Evolutionary conservation across 2,797 vertebrate species (phyloP).

Genomic region (Sebastes matsubarae): DNA sequence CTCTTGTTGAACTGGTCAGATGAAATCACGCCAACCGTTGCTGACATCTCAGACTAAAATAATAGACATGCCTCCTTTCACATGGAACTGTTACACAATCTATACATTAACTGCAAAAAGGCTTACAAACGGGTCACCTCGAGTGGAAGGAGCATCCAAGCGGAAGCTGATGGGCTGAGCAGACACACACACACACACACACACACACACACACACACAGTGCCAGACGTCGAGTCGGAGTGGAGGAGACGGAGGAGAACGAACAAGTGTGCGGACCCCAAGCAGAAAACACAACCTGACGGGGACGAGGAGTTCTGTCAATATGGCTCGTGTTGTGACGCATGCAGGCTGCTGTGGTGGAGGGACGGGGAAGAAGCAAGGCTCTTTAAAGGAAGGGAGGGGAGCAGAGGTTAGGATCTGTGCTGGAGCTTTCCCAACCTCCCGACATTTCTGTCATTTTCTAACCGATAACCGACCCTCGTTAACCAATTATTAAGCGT

Average conservation of each 20-base stretch:
- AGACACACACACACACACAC: constrained; percentile 37
- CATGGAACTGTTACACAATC: constrained; percentile 16
- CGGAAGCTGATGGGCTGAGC: constrained; percentile 52
- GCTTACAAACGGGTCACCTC: constrained; percentile 46
- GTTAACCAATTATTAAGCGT: too few relatives aligned
- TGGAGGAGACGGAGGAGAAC: constrained; percentile 54
- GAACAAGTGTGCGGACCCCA: constrained; percentile 26
- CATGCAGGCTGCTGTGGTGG: constrained; percentile 8
- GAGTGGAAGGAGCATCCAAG: constrained; percentile 55
- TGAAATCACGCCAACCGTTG: constrained; percentile 15
- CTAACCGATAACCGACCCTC: too few relatives aligned
- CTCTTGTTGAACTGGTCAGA: constrained; percentile 28
- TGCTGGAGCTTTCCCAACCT: neutral
- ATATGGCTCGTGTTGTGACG: constrained; percentile 56
- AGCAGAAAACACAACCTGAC: constrained; percentile 71
- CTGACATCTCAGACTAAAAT: neutral
- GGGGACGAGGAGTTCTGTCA: constrained; percentile 59
- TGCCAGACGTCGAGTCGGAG: constrained; percentile 35
- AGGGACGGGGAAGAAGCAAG: neutral
- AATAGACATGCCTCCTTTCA: neutral
- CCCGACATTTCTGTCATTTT: neutral
- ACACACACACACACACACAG: constrained; percentile 33
- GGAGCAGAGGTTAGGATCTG: neutral
- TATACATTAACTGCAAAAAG: constrained; percentile 55
- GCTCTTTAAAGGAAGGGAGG: neutral